phyloP scores from a whole-genome alignment of 64 coral and sea anemone genomes.

The Porites lutea region DNA sequence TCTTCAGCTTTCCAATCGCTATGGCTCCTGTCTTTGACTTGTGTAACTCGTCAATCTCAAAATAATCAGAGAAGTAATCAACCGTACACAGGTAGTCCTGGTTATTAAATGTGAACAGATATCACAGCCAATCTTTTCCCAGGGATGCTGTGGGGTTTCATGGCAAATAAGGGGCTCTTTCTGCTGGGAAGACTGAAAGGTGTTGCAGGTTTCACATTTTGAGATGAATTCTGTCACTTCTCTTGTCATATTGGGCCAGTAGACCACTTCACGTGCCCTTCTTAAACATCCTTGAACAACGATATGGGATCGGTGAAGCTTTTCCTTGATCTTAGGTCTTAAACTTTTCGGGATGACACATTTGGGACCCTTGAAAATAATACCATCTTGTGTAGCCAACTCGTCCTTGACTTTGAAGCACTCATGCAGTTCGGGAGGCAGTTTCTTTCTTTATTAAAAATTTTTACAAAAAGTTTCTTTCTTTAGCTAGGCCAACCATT shows the following conservation, averaged over 20 bases:
- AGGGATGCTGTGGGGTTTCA: constrained; percentile 33
- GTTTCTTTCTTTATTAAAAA: too few relatives aligned
- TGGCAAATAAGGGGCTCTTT: constrained; percentile 44
- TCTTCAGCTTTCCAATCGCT: constrained; percentile 32
- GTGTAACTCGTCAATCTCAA: constrained; percentile 11
- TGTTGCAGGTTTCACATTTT: constrained; percentile 1
- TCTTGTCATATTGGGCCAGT: constrained; percentile 32
- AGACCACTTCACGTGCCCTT: constrained; percentile 23
- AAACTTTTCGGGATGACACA: background rate
- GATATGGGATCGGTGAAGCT: constrained; percentile 22
- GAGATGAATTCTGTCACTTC: constrained; percentile 30
- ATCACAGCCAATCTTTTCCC: constrained; percentile 42
- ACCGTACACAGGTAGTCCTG: constrained; percentile 50
- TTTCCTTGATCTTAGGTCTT: constrained; percentile 31
- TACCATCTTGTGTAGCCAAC: background rate
- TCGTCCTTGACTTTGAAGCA: constrained; percentile 22
- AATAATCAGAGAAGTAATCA: constrained; percentile 53
- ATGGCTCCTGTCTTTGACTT: constrained; percentile 2
- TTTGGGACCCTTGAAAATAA: constrained; percentile 19
- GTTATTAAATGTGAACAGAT: too few relatives aligned
- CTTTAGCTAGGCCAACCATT: constrained; percentile 17
- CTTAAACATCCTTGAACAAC: constrained; percentile 30
- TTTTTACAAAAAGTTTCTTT: too few relatives aligned
- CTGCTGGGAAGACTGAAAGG: background rate
- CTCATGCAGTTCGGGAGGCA: background rate